These are phyloP conservation scores for Saturnia pavonia DNA, from an alignment of 2,888 invertebrate species.

Conservation along the genomic window DNA sequence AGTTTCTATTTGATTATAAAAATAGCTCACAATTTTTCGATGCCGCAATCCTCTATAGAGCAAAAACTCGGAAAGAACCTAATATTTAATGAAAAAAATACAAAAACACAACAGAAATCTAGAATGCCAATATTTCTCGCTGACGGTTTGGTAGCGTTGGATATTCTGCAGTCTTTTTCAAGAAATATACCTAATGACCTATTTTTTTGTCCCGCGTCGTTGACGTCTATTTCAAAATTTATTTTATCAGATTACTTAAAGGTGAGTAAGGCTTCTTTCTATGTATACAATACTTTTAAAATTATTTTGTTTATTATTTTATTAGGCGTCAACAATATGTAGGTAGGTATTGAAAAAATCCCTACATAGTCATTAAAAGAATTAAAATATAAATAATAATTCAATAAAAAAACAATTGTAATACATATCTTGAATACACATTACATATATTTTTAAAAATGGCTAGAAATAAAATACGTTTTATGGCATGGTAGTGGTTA, in stretches of 20 bases:
- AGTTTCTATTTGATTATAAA: constrained; percentile 60
- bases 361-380: no score
- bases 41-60: constrained; percentile 26
- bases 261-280: constrained; percentile 37
- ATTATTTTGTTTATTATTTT: background rate
- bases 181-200: constrained; percentile 53
- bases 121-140: constrained; percentile 56
- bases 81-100: constrained; percentile 27
- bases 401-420: no score
- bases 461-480: no score
- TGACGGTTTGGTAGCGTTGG: constrained; percentile 63
- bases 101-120: constrained; percentile 28
- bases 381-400: no score
- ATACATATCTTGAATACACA: no score
- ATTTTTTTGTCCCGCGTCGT: constrained; percentile 56
- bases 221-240: constrained; percentile 50
- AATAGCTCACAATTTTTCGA: constrained; percentile 56
- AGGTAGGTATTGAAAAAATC: background rate
- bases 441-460: no score
- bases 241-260: constrained; percentile 59
- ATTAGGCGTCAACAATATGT: background rate
- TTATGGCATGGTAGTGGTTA: no score
- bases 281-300: constrained; percentile 20
- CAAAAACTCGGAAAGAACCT: constrained; percentile 24
- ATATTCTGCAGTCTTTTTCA: constrained; percentile 56